Evolutionary conservation across 2,797 vertebrate species (phyloP), one percentile per base, ranked within the genome.

Genomic region (Perdix hodgsoniae): DNA sequence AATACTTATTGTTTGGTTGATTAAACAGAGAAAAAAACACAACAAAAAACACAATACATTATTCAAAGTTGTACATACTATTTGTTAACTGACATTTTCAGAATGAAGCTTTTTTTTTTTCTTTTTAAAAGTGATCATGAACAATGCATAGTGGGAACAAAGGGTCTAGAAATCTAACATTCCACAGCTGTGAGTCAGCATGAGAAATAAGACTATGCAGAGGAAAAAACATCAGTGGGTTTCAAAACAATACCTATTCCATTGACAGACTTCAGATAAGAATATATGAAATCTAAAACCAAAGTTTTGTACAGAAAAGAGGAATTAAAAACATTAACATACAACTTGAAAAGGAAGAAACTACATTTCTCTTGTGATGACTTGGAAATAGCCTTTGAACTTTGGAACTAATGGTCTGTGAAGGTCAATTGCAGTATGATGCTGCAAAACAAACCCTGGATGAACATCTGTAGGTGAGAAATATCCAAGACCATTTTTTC

Each of bases 71-170:
- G 56, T 85, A 63, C 73, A 70, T 94, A 93, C 8, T 92, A 90
- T 81, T 96, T 57, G 85, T 92, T 93, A 94, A 66, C 59, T 89
- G 82, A 96, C 89, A 92, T 93, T 95, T 96, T 52, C 74, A 87
- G 95, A 96, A 87, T 81, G 82, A 87, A 92, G 91, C 71, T 84
- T 90, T 87, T 17, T 91, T n/a, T 74, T 35, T 50, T 45, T 5
- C 4, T 26, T 1, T 1, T 0, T 15, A 15, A 19, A 5, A 83
- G 88, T 45, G 47, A 90, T 96, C 84, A 61, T 15, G 90, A 96
- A 94, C 91, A 97, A 96, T 93, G 80, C 77, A 82, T 77, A 94
- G 91, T 94, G 66, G 87, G 82, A 97, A 96, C 88, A 96, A 95
- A 94, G 77, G 54, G 84, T 95, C 87, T 92, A 86, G 75, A 95